Evolutionary conservation across 2,113 vertebrate genomes (phyloP).

Genomic region (Sula dactylatra): DNA sequence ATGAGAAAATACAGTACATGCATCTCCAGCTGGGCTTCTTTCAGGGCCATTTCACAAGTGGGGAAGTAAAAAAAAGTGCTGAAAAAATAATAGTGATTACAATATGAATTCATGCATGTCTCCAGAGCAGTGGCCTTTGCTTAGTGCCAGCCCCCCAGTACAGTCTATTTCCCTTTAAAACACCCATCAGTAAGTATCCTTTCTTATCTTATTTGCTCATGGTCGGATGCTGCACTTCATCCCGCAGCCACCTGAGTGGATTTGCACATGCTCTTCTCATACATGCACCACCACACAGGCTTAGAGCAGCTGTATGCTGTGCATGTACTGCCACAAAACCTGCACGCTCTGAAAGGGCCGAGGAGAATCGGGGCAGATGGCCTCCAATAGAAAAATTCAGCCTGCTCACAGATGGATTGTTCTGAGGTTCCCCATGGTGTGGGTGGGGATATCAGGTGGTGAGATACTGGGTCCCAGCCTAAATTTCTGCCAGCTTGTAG

Average conservation of each 20-base stretch:
- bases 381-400: neutral
- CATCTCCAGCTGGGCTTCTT: slow-evolving; percentile 35
- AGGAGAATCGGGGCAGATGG: neutral
- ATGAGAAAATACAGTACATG: slow-evolving; percentile 15
- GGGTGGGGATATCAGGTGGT: neutral
- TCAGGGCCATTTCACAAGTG: slow-evolving; percentile 16
- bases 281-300: rapidly evolving
- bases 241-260: neutral
- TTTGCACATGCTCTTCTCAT: neutral
- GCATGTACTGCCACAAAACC: neutral
- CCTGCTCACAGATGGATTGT: neutral
- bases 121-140: neutral
- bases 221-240: neutral
- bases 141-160: neutral
- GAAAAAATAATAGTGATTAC: neutral
- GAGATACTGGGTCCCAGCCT: neutral
- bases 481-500: neutral
- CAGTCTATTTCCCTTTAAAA: neutral
- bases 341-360: neutral
- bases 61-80: neutral
- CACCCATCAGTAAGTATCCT: rapidly evolving
- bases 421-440: neutral
- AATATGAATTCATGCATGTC: neutral
- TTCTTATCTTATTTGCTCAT: neutral
- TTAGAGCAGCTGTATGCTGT: neutral